Base-by-base conservation (phyloP, 2,797 vertebrate genomes). In the Atherinosoma microstoma region DNA sequence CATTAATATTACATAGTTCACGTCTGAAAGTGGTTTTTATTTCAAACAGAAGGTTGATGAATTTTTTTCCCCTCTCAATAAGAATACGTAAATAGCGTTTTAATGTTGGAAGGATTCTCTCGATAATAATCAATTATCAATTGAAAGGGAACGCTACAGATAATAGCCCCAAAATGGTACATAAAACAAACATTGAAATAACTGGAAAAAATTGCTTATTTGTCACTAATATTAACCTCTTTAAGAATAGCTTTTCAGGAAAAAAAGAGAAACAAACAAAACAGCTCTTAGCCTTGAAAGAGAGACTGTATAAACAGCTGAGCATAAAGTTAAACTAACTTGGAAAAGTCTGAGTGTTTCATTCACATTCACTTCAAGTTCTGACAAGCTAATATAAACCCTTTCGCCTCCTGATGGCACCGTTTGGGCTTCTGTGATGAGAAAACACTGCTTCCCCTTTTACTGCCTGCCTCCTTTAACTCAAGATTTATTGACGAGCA, bases 341-440 rank as follows among this genome's bases (percentile, higher is more conserved):
- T 64, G 35, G 27, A 58, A 20, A 12, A 45, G 45, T 27, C 42
- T 0, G 63, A 57, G 45, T 32, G 34, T 71, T 80, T 84, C 63
- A 80, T 80, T 74, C 49, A 82, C 58, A 71, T 77, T 88, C 2
- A 0, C 58, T 70, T 87, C 86, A 89, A 79, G 88, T 87, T 84
- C 81, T 81, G 76, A 90, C 91, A 91, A 64, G 86, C 90, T 58
- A 57, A 16, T 42, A 74, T 45, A 73, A 61, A 2, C 3, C 22
- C 20, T 64, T 9, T 3, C 27, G 45, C 62, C 76, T 67, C 34
- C 32, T 66, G 51, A 73, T 75, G 70, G 32, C 38, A 57, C 76
- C 53, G 67, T 10, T 34, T 54, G 3, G 54, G 69, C 32, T 67
- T 30, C 38, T 60, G n/a, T 29, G 16, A 29, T 45, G 13, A 59